Percentiles rank a stretch among this genome's conserved stretches.
Conservation (phyloP, 2,888 invertebrate genomes). For the Sceliomorpha sp. region DNA sequence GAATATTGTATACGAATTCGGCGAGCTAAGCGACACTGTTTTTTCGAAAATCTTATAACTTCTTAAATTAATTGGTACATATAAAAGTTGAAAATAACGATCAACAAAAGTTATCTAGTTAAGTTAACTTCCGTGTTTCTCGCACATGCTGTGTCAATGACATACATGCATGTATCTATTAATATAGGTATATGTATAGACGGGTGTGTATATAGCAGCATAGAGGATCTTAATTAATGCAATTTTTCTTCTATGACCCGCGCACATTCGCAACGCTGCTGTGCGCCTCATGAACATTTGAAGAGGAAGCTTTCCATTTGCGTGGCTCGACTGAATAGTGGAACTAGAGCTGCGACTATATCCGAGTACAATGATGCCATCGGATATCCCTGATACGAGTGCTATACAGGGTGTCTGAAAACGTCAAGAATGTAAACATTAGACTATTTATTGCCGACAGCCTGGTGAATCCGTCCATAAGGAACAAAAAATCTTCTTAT, state of each 20-base stretch:
- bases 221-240: conserved; percentile 43
- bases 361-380: conserved; percentile 51
- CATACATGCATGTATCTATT: not conserved
- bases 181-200: conserved; percentile 4
- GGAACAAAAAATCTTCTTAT: too few species aligned
- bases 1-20: conserved; percentile 17
- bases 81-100: not conserved
- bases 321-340: conserved; percentile 52
- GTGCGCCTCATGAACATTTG: conserved; percentile 47
- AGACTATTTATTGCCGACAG: too few species aligned
- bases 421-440: not conserved
- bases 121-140: too few species aligned
- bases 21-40: conserved; percentile 12
- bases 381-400: conserved; percentile 50
- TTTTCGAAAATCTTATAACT: conserved; percentile 3
- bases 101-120: not conserved
- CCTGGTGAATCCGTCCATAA: too few species aligned
- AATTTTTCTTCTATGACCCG: conserved; percentile 49
- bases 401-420: conserved; percentile 38
- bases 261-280: conserved; percentile 42
- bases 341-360: conserved; percentile 52
- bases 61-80: not conserved
- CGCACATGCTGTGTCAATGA: not conserved
- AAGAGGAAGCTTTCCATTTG: conserved; percentile 54
- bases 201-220: conserved; percentile 27